Evolutionary conservation across 2,113 vertebrate species (phyloP).

Genomic region (Melanotaenia duboulayi): DNA sequence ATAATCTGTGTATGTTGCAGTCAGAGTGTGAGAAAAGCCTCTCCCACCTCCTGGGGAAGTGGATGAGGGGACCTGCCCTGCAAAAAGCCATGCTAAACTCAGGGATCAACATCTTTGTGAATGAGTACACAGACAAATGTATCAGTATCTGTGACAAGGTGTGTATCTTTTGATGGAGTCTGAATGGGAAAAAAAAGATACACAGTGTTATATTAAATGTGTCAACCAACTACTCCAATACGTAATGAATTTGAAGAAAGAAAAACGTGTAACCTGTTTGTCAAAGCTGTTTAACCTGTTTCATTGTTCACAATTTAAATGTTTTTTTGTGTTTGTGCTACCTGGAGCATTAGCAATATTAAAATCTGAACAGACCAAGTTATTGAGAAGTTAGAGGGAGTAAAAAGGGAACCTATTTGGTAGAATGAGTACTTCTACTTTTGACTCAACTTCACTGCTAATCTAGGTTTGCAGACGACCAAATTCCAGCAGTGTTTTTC

Average conservation of each 20-base stretch:
- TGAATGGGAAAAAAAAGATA: background rate
- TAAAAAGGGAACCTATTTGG: no score
- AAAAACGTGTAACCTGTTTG: no score
- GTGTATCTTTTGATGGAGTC: background rate
- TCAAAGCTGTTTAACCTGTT: no score
- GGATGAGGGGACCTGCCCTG: conserved; percentile 83
- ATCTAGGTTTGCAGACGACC: background rate
- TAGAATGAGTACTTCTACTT: no score
- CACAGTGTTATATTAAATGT: no score
- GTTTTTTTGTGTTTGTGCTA: no score
- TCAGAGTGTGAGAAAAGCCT: conserved; percentile 55
- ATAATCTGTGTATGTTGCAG: conserved; percentile 85
- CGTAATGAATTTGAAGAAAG: no score
- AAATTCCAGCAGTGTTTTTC: background rate
- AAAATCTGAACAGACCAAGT: no score
- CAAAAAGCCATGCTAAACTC: conserved; percentile 80
- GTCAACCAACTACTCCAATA: no score
- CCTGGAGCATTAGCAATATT: no score
- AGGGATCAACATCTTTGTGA: conserved; percentile 92
- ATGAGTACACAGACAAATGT: conserved; percentile 82
- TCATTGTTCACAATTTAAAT: no score
- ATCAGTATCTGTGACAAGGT: conserved; percentile 83
- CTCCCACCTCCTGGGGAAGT: conserved; percentile 80
- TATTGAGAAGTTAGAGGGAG: no score
- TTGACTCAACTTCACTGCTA: background rate